Evolutionary conservation across 2,113 vertebrate genomes (phyloP).

Genomic region (Argyrosomus japonicus): DNA sequence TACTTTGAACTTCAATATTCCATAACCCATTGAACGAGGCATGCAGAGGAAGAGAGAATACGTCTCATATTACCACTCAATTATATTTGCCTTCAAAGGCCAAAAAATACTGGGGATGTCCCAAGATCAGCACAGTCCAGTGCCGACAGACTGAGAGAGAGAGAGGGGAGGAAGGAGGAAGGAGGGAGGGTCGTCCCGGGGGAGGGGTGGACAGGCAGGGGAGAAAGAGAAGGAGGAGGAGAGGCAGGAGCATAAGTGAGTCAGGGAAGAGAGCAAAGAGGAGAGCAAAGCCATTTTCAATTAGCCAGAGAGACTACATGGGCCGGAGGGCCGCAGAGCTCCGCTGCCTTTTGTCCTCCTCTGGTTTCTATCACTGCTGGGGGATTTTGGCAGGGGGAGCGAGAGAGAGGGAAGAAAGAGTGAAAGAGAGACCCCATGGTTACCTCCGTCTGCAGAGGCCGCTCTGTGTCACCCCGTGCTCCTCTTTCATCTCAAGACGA

Average conservation of each 20-base stretch:
- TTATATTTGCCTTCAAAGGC: constrained; percentile 79
- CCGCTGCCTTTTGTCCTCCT: constrained; percentile 72
- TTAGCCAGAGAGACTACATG: constrained; percentile 70
- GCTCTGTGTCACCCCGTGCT: constrained; percentile 69
- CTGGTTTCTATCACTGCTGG: constrained; percentile 78
- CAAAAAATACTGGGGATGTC: constrained; percentile 79
- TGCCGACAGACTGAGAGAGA: constrained; percentile 4
- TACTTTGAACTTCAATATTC: constrained; percentile 76
- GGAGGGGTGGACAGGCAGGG: constrained; percentile 14
- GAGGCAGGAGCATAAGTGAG: constrained; percentile 38
- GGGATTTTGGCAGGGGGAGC: constrained; percentile 56
- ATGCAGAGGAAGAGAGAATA: constrained; percentile 64
- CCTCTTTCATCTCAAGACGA: constrained; percentile 81
- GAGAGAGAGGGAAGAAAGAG: constrained; percentile 46
- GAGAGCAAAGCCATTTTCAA: constrained; percentile 77
- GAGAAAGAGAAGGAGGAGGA: constrained; percentile 17
- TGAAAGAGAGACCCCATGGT: constrained; percentile 61
- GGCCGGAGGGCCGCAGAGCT: constrained; percentile 49
- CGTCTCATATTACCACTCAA: constrained; percentile 78
- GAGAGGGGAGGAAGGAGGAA: constrained; percentile 23
- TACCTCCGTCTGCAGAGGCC: constrained; percentile 71
- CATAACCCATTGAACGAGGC: constrained; percentile 71
- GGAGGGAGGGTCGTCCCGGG: neutral
- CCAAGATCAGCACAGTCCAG: constrained; percentile 81
- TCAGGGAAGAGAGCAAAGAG: constrained; percentile 37